Percentiles rank a stretch among this genome's conserved stretches.
Conservation (phyloP, 2,888 invertebrate genomes). For the Nycteola revayana region DNA sequence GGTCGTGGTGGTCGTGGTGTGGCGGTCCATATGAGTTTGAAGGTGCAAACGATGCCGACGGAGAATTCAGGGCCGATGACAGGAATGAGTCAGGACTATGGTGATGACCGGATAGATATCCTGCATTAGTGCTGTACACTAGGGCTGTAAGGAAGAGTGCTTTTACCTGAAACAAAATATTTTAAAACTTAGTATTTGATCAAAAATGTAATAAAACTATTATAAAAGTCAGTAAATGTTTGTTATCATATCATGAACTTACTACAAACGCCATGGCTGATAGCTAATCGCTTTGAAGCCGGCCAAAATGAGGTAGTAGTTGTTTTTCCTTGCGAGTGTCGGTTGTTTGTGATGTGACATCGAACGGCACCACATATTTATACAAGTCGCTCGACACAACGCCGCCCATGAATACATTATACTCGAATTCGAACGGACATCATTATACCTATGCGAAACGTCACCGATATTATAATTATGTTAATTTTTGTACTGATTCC, state of each 20-base stretch:
- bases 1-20: slow-evolving; percentile 1
- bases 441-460: slow-evolving; percentile 33
- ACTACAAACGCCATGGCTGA: slow-evolving; percentile 79
- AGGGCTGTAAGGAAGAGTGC: slow-evolving; percentile 59
- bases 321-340: slow-evolving; percentile 69
- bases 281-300: slow-evolving; percentile 78
- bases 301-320: slow-evolving; percentile 52
- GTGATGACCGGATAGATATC: slow-evolving; percentile 48
- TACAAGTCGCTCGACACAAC: slow-evolving; percentile 63
- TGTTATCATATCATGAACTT: slow-evolving; percentile 47
- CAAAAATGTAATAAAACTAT: slow-evolving; percentile 3
- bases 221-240: background rate
- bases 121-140: slow-evolving; percentile 59
- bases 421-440: slow-evolving; percentile 45
- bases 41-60: slow-evolving; percentile 66
- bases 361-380: slow-evolving; percentile 65
- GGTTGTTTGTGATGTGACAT: slow-evolving; percentile 66
- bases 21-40: slow-evolving; percentile 58
- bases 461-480: slow-evolving; percentile 42
- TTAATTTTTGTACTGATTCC: slow-evolving; percentile 33
- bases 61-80: slow-evolving; percentile 56
- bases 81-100: slow-evolving; percentile 57
- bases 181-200: slow-evolving; percentile 11
- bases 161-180: slow-evolving; percentile 63
- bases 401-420: slow-evolving; percentile 62